Base-by-base conservation (phyloP, 2,888 invertebrate genomes). In the Rosalia funebris region DNA sequence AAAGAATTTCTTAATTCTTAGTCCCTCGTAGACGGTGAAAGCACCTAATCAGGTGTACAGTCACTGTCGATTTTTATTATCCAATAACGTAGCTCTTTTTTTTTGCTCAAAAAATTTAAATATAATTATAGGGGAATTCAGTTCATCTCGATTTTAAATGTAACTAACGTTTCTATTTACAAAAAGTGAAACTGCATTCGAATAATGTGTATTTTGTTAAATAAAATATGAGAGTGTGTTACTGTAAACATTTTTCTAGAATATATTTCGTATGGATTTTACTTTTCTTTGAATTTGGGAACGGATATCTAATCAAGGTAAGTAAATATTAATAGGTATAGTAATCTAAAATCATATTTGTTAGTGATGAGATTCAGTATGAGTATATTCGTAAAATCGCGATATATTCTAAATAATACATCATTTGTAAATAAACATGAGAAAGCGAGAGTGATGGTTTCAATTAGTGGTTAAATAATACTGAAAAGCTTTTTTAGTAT, bases 1-100 rank as follows among this genome's bases (percentile, higher is more conserved):
- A 72, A 69, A 72, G 71, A 73, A 66, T 65, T 59, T 62, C 61
- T 59, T 57, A 68, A 54, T 61, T 57, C 69, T 62, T 58, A 72
- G 72, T 71, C 68, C 64, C 68, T 68, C 57, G 63, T 61, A 66
- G 71, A 70, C 68, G 72, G 75, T 74, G 75, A 75, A 75, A 75
- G 74, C 71, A 67, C 60, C 59, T 61, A 64, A 64, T 60, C 66
- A 65, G 57, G 57, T 61, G 48, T 52, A 55, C 60, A 37, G 12
- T 62, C 60, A 64, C 66, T 67, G 57, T 68, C 68, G 60, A 65
- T 69, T 65, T 66, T 63, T 56, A 62, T 31, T 56, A 34, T 53
- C 37, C 60, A 52, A 10, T 12, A 42, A 42, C 17, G 48, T 37
- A 46, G 37, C 52, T 41, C 57, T 34, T 42, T 56, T 53, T 54